Conservation (phyloP, 2,113 vertebrate species). For the Euleptes europaea region DNA sequence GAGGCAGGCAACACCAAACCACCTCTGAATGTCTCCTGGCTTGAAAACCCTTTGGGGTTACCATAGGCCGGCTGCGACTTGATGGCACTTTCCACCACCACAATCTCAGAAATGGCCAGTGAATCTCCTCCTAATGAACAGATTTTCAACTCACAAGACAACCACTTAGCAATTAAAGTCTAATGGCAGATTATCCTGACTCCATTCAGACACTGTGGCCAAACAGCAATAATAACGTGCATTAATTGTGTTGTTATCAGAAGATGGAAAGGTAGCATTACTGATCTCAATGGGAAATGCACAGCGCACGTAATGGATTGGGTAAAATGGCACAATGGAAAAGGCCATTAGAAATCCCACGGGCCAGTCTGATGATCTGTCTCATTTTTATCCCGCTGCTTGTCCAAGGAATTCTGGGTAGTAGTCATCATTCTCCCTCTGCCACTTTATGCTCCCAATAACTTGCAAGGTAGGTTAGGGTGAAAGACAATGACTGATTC, state of each 20-base stretch:
- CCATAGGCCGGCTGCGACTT: no score
- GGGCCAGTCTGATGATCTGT: neutral
- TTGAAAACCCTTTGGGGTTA: no score
- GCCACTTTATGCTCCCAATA: neutral
- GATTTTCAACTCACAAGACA: neutral
- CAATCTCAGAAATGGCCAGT: neutral
- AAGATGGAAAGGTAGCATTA: neutral
- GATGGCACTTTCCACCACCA: no score
- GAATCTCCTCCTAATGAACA: neutral
- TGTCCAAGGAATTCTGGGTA: neutral
- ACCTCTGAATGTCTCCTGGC: no score
- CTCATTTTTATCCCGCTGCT: neutral
- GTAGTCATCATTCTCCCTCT: neutral
- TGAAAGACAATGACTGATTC: no score
- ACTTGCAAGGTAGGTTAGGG: no score
- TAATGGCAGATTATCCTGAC: neutral
- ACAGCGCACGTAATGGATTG: neutral
- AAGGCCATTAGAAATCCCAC: neutral
- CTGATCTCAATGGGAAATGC: neutral
- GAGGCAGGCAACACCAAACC: no score
- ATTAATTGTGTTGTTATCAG: neutral
- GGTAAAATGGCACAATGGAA: neutral
- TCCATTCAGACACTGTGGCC: conserved; percentile 8
- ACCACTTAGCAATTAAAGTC: conserved; percentile 14
- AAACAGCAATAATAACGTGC: neutral